phyloP scores from a whole-genome alignment of 2,113 vertebrate species.

The Caloenas nicobarica region DNA sequence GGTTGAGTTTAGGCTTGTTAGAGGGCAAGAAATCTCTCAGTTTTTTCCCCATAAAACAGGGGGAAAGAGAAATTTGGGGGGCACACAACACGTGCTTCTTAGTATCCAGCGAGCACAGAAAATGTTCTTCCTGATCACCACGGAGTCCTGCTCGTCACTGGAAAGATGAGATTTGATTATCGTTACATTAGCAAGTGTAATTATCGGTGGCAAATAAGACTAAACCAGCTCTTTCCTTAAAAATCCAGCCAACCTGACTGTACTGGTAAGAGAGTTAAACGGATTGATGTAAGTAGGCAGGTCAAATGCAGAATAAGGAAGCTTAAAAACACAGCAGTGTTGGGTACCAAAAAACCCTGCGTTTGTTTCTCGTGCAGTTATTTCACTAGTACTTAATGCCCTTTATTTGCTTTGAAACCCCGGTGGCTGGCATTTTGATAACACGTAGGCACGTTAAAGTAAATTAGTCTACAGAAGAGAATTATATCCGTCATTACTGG shows the following conservation, averaged over 20 bases:
- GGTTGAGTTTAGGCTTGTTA: neutral
- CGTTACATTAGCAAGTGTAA: neutral
- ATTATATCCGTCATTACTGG: neutral
- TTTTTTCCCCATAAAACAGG: neutral
- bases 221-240: neutral
- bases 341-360: neutral
- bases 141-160: neutral
- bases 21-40: neutral
- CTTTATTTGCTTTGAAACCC: neutral
- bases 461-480: neutral
- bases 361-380: rapidly evolving
- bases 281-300: neutral
- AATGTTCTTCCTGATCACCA: neutral
- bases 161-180: neutral
- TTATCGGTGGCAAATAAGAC: neutral
- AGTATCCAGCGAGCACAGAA: neutral
- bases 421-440: neutral
- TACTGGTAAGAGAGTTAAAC: neutral
- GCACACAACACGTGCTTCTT: rapidly evolving
- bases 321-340: rapidly evolving
- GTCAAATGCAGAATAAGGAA: neutral
- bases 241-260: neutral
- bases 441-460: neutral
- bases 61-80: neutral
- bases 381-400: neutral